Percentiles rank a stretch among this genome's conserved stretches.
Conservation (phyloP, 2,113 vertebrate genomes). For the Puffinus mauretanicus region DNA sequence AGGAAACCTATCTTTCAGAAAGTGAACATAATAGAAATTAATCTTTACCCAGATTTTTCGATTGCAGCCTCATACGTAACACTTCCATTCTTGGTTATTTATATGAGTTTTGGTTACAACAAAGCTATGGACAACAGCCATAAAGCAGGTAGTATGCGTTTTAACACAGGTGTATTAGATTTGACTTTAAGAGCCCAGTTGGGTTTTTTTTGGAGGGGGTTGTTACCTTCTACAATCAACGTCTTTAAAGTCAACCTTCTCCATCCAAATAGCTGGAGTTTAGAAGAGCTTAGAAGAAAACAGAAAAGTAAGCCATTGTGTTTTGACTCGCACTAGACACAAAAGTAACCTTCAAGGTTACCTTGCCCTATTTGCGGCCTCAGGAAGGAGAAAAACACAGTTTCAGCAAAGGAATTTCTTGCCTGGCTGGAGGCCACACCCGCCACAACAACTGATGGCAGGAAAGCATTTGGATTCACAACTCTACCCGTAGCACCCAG, state of each 20-base stretch:
- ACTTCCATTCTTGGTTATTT: neutral
- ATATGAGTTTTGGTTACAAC: neutral
- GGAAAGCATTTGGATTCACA: slow-evolving; percentile 73
- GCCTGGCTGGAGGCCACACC: slow-evolving; percentile 71
- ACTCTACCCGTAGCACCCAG: slow-evolving; percentile 45
- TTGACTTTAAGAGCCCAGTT: neutral
- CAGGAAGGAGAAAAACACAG: slow-evolving; percentile 64
- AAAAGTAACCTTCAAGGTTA: slow-evolving; percentile 61
- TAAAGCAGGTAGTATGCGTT: neutral
- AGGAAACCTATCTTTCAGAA: neutral
- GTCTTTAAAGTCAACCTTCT: neutral
- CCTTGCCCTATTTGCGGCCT: slow-evolving; percentile 23
- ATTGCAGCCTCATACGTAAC: neutral
- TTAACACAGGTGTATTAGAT: neutral
- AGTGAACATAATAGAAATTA: neutral
- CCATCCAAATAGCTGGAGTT: neutral
- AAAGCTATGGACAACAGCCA: neutral
- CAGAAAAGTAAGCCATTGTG: neutral
- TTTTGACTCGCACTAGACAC: neutral
- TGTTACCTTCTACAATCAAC: neutral
- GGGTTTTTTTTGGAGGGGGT: neutral
- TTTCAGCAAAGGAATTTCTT: slow-evolving; percentile 73
- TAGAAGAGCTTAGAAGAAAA: neutral
- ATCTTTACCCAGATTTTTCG: neutral
- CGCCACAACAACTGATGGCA: slow-evolving; percentile 68